These are phyloP conservation scores for Encarsia formosa DNA, from an alignment of 2,888 invertebrate species.

Conservation along the genomic window DNA sequence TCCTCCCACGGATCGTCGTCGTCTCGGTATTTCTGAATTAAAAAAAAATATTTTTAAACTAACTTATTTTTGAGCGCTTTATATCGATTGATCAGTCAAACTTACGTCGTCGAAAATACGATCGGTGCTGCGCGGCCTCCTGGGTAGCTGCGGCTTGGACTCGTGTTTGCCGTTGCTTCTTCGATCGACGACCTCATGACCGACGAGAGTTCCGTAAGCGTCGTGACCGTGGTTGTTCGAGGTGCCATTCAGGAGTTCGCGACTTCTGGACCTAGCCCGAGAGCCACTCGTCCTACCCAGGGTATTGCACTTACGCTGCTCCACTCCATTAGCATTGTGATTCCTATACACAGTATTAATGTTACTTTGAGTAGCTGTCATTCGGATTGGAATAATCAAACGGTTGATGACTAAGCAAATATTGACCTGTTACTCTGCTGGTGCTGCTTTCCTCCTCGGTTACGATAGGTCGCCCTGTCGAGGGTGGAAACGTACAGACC, in stretches of 20 bases:
- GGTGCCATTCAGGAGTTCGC: slow-evolving; percentile 9
- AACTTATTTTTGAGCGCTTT: not conserved
- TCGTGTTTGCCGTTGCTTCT: slow-evolving; percentile 31
- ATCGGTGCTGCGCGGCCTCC: slow-evolving; percentile 45
- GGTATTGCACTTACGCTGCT: slow-evolving; percentile 37
- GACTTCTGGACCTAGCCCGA: not conserved
- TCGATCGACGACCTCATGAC: not conserved
- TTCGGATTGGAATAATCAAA: too few species aligned
- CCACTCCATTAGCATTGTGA: too few species aligned
- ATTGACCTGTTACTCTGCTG: slow-evolving; percentile 9
- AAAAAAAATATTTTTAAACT: too few species aligned
- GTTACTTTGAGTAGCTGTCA: too few species aligned
- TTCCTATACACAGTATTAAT: too few species aligned
- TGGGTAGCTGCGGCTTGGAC: slow-evolving; percentile 31
- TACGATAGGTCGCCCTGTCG: slow-evolving; percentile 42
- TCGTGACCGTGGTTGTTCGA: slow-evolving; percentile 9
- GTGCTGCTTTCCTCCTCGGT: not conserved
- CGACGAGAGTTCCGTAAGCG: slow-evolving; percentile 1
- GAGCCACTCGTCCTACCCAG: slow-evolving; percentile 29
- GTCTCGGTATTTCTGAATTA: slow-evolving; percentile 8
- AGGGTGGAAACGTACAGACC: slow-evolving; percentile 43
- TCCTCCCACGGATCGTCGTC: slow-evolving; percentile 11
- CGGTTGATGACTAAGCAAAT: too few species aligned
- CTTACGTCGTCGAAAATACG: slow-evolving; percentile 39
- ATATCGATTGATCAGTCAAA: not conserved